Evolutionary conservation across 2,113 vertebrate genomes (phyloP).

Genomic region (Archocentrus centrarchus): DNA sequence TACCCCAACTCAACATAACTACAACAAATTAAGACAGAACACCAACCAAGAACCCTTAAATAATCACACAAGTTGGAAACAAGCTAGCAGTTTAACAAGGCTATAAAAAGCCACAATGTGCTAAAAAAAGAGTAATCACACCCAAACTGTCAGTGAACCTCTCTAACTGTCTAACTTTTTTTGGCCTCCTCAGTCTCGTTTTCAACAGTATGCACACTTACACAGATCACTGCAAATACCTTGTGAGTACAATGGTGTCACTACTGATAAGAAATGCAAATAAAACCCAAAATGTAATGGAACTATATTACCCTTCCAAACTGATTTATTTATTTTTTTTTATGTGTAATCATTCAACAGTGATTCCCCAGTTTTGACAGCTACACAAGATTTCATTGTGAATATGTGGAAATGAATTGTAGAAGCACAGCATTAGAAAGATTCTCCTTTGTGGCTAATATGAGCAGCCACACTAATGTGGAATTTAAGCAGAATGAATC

Average conservation of each 20-base stretch:
- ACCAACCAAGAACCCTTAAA: background rate
- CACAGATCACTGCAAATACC: background rate
- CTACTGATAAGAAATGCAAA: background rate
- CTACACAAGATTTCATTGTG: background rate
- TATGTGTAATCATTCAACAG: background rate
- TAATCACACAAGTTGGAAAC: background rate
- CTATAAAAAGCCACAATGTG: background rate
- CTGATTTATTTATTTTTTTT: background rate
- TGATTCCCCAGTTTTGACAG: background rate
- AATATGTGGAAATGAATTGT: conserved; percentile 6
- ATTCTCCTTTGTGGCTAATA: background rate
- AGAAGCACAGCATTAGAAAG: conserved; percentile 13
- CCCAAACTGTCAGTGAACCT: background rate
- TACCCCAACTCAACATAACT: background rate
- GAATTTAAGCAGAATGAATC: conserved; percentile 33
- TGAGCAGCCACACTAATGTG: conserved; percentile 5
- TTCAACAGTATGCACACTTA: background rate
- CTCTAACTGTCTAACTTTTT: background rate
- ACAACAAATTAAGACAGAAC: background rate
- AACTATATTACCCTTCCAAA: background rate
- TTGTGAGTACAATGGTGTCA: background rate
- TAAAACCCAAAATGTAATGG: background rate
- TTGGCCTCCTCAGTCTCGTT: background rate
- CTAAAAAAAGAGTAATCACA: background rate
- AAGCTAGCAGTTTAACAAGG: background rate